phyloP scores from a whole-genome alignment of 2,888 invertebrate genomes.

The Chymomyza caudatula region DNA sequence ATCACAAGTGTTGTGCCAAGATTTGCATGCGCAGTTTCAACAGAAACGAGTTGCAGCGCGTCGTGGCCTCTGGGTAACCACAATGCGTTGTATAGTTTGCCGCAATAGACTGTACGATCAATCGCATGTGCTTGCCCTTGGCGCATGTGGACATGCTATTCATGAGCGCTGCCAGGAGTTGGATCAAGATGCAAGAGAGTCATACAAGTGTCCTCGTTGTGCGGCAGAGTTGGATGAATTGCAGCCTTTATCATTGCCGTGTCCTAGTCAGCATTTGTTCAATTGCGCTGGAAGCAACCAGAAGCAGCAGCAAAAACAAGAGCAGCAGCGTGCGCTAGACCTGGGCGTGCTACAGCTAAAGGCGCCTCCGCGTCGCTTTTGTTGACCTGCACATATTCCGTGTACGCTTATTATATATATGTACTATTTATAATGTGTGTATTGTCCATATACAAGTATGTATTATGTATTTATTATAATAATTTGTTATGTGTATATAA shows the following conservation, averaged over 20 bases:
- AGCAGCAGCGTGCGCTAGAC: conserved; percentile 31
- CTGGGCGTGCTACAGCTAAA: conserved; percentile 74
- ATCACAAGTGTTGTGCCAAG: conserved; percentile 82
- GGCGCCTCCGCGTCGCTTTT: conserved; percentile 76
- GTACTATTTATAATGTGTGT: conserved; percentile 8
- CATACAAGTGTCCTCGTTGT: conserved; percentile 74
- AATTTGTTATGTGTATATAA: background rate
- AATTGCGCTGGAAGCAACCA: conserved; percentile 13
- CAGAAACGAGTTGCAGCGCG: conserved; percentile 60
- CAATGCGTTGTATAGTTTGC: conserved; percentile 75
- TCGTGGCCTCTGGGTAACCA: conserved; percentile 76
- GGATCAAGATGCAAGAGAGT: background rate
- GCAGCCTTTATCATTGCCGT: conserved; percentile 61
- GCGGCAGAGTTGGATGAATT: conserved; percentile 40
- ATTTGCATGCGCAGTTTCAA: conserved; percentile 81
- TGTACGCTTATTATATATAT: conserved; percentile 2
- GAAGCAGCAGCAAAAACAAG: background rate
- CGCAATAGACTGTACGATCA: conserved; percentile 75
- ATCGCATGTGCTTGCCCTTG: conserved; percentile 66
- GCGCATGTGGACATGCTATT: conserved; percentile 76
- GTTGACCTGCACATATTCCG: conserved; percentile 24
- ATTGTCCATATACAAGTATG: conserved; percentile 25
- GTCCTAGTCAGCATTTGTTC: conserved; percentile 61
- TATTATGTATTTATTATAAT: conserved; percentile 29
- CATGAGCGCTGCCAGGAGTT: conserved; percentile 71